phyloP scores from a whole-genome alignment of 2,888 invertebrate species.

The Nesidiocoris tenuis region DNA sequence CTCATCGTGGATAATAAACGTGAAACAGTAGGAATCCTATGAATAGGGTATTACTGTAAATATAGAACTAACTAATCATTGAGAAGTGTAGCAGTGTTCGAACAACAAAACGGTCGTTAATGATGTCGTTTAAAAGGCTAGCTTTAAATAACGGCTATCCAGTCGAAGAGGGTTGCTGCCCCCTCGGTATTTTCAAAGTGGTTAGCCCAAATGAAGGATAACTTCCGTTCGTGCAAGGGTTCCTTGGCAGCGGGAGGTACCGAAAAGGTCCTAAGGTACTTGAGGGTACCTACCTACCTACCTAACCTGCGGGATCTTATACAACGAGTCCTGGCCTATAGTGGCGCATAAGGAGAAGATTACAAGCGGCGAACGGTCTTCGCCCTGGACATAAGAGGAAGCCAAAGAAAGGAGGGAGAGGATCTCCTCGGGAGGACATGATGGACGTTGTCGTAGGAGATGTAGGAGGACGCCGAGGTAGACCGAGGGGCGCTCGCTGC shows the following conservation, averaged over 20 bases:
- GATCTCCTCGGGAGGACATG: neutral
- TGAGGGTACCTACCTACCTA: neutral
- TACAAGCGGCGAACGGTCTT: slow-evolving; percentile 18
- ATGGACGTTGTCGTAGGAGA: neutral
- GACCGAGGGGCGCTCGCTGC: neutral
- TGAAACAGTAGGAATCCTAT: no score
- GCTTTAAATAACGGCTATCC: neutral
- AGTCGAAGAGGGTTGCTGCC: neutral
- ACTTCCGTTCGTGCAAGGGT: slow-evolving; percentile 20
- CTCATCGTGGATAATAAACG: no score
- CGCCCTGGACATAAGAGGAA: neutral
- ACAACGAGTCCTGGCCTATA: neutral
- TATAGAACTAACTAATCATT: no score
- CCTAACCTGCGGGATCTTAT: neutral
- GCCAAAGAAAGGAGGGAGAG: neutral
- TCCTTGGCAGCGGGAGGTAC: neutral
- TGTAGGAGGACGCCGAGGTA: neutral
- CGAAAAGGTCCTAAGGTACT: neutral
- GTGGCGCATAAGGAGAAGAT: slow-evolving; percentile 17
- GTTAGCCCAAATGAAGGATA: neutral
- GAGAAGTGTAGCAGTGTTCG: neutral
- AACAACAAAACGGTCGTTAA: neutral
- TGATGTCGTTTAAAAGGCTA: neutral
- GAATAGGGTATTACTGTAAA: no score
- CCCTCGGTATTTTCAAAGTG: neutral